These are phyloP conservation scores for Garrulus glandarius DNA, from an alignment of 2,797 vertebrate species.

Conservation along the genomic window DNA sequence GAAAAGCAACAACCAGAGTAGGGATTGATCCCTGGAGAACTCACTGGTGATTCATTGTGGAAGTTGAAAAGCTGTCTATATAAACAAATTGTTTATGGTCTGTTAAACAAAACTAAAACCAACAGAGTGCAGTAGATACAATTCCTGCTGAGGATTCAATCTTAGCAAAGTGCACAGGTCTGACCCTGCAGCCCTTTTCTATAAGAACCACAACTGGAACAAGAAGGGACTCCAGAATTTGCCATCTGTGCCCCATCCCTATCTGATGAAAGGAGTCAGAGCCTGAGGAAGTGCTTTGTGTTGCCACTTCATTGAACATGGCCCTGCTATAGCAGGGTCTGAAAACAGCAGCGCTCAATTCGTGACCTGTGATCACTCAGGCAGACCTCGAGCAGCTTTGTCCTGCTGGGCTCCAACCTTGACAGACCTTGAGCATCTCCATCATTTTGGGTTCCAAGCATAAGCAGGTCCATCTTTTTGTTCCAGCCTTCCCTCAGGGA, in stretches of 20 bases:
- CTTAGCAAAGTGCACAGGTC: not conserved
- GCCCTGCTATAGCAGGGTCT: not conserved
- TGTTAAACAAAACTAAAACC: constrained; percentile 51
- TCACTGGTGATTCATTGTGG: constrained; percentile 3
- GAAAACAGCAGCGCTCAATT: fast-evolving
- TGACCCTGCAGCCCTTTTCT: not conserved
- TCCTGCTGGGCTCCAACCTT: not conserved
- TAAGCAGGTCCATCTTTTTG: not conserved
- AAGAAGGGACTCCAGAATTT: not conserved
- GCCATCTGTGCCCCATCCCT: not conserved
- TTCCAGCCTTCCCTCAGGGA: not conserved
- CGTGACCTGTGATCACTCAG: not conserved
- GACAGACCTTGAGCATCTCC: not conserved
- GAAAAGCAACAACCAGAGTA: constrained; percentile 13
- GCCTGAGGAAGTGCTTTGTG: not conserved
- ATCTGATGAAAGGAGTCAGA: not conserved
- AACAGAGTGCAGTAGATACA: constrained; percentile 26
- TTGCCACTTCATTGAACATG: not conserved
- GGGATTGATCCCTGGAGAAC: constrained; percentile 47
- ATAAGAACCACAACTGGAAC: not conserved
- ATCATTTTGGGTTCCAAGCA: not conserved
- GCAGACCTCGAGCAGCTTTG: fast-evolving
- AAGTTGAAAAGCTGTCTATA: constrained; percentile 51
- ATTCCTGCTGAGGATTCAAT: constrained; percentile 49
- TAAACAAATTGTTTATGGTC: constrained; percentile 69